A percentile compares a stretch with the other conserved stretches of the same genome.
Conservation (phyloP, 2,113 vertebrate genomes). For the Microcebus tavaratra region DNA sequence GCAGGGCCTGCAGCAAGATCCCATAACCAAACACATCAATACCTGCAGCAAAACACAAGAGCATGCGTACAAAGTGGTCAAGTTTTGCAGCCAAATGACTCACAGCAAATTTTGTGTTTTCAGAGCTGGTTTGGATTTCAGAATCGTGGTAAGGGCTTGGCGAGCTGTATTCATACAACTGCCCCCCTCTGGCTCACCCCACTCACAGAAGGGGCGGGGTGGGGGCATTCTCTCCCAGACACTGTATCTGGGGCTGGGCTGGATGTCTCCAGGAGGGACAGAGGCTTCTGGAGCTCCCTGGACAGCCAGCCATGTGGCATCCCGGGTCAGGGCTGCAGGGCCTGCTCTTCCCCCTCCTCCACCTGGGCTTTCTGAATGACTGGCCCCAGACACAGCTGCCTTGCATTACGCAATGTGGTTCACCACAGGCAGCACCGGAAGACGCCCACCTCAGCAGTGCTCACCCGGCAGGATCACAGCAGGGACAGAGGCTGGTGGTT, state of each 20-base stretch:
- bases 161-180: neutral
- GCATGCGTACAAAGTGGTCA: neutral
- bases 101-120: neutral
- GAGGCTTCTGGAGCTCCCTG: neutral
- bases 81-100: neutral
- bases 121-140: neutral
- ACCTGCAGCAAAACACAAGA: neutral
- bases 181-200: neutral
- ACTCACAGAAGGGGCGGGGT: neutral
- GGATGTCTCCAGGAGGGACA: neutral
- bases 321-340: neutral
- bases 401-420: neutral
- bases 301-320: accelerated
- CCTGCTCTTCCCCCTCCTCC: neutral
- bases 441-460: neutral
- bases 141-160: neutral
- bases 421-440: neutral
- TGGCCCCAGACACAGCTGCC: neutral
- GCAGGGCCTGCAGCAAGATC: neutral
- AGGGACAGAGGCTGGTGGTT: neutral
- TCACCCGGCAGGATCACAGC: neutral
- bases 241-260: neutral
- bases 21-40: constrained; percentile 35
- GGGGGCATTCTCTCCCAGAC: neutral
- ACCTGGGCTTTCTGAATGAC: neutral